Base-by-base conservation (phyloP, 2,888 invertebrate species). In the Sphinx pinastri region DNA sequence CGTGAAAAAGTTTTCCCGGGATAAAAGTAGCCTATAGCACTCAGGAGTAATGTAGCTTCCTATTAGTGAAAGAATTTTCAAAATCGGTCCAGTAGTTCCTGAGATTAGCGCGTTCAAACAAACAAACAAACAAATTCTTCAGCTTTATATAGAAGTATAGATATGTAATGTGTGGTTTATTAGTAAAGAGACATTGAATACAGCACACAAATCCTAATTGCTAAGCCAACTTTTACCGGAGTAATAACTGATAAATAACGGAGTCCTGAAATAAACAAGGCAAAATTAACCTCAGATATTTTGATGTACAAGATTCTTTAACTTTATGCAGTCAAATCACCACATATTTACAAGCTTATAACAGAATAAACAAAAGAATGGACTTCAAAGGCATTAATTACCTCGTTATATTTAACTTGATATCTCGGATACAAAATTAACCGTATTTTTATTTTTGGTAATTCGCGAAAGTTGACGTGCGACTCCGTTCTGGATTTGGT, bases 371-470 rank as follows among this genome's bases (percentile, higher is more conserved):
- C 12, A 49, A 63, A 19, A 19, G 10, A n/a, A 55, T 19, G 19
- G 11, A 49, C 63, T 49, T 63, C 47, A 19, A 63, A 63, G 63
- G 11, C 45, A n/a, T 60, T 7, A n/a, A n/a, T 60, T 11, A 38
- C 47, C 13, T 49, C 63, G 19, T 47, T 63, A 63, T 19, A 55
- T 63, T 60, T 49, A 63, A 49, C 49, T 63, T 19, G 19, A 19
- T 16, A 63, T 63, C 47, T 47, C 12, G 47, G 63, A 13, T 49
- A 63, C 13, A 63, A 63, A 49, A 49, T 63, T 49, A 49, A 63
- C 25, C 63, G 49, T 49, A 49, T 63, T 49, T 19, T 63, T 63
- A 63, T 49, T 63, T 63, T 49, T 49, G 49, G 47, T 49, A 13
- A 11, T 63, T 63, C 63, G 47, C 19, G 45, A 49, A 63, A 63